phyloP scores from a whole-genome alignment of 2,888 invertebrate genomes.

The Calameuta filiformis region DNA sequence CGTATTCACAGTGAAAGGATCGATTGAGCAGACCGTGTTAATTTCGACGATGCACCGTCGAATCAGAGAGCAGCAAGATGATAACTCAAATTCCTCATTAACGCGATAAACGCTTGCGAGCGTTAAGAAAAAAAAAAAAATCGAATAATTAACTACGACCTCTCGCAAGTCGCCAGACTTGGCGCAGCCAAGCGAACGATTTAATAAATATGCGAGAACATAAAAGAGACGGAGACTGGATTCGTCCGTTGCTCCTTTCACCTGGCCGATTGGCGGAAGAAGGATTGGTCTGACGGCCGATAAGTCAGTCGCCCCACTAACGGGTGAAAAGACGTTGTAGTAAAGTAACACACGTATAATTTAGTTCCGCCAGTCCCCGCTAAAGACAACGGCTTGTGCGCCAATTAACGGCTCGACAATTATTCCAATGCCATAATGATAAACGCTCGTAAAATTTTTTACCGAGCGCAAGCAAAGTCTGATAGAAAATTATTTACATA shows the following conservation, averaged over 20 bases:
- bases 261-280: neutral
- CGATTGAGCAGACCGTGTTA: neutral
- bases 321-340: neutral
- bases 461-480: neutral
- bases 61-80: neutral
- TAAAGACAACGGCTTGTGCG: neutral
- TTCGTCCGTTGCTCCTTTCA: slow-evolving; percentile 7
- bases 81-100: neutral
- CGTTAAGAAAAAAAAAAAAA: neutral
- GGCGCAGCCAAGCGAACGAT: neutral
- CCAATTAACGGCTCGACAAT: neutral
- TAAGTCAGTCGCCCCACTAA: neutral
- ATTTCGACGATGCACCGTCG: too few species aligned
- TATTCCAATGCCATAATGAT: neutral
- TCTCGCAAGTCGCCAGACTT: neutral
- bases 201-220: neutral
- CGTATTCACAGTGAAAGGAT: neutral
- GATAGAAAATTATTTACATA: neutral
- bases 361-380: neutral
- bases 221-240: neutral
- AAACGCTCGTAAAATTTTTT: neutral
- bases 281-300: slow-evolving; percentile 4
- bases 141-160: neutral
- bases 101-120: neutral
- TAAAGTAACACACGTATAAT: neutral